Evolutionary conservation across 1,140 invertebrate genomes (phyloP), one percentile per base, ranked within the genome.

Genomic region (Myzus persicae): DNA sequence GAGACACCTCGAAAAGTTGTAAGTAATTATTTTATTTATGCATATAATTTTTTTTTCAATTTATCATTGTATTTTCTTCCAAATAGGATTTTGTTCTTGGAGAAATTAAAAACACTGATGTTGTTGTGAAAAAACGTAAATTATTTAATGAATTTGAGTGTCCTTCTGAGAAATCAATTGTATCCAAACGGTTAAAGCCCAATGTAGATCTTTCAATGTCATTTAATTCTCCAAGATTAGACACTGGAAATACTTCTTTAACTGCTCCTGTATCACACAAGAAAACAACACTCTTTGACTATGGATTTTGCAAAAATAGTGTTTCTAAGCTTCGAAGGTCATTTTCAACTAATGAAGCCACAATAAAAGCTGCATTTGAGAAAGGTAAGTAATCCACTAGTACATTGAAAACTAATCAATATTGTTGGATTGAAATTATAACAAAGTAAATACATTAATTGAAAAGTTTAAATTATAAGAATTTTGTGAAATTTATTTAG

Each of bases 351-450:
- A 96, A 95, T 36, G 96, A 96, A 93, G 95, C 96, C 5, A 95
- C 95, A 31, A 97, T 97, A 24, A 97, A 96, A 94, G 96, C 95
- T 18, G 97, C 97, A 1, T 94, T 97, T 40, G 96, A 96, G 94
- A 95, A 96, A 94, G 96, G 96, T 94, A 9, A 76, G n/a, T 90
- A 44, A 81, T 92, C 44, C 46, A 46, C 18, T 93, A 36, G 48
- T 90, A 54, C 82, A 46, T 36, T 36, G 9, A 26, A 40, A 31
- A 40, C 14, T 0, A 67, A 76, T 1, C 7, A 26, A 76, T 44
- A n/a, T 76, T 76, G n/a, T n/a, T 76, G 31, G 31, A 81, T 22
- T 7, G 6, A 76, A 51, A 51, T 51, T 20, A 48, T 48, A 20
- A 51, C 20, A 51, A 31, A 31, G 26, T 54, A 54, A 54, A 54